phyloP scores from a whole-genome alignment of 2,888 invertebrate species.

The Acrobasis consociella region DNA sequence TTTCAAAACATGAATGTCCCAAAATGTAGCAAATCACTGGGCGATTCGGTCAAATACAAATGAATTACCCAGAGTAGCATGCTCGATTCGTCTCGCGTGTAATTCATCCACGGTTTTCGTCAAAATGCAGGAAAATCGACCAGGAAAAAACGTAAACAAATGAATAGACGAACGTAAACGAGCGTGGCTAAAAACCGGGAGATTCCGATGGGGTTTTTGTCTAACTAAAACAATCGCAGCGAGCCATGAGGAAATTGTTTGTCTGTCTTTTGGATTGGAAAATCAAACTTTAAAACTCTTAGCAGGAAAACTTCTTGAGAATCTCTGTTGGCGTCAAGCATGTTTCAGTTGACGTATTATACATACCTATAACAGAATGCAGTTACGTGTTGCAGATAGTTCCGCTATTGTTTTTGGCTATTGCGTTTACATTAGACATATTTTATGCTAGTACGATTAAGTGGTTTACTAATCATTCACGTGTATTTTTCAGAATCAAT shows the following conservation, averaged over 20 bases:
- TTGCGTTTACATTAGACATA: too few species aligned
- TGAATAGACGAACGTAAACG: slow-evolving; percentile 46
- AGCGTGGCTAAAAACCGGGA: slow-evolving; percentile 54
- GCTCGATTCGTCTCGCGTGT: not conserved
- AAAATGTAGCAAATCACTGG: too few species aligned
- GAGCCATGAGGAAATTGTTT: slow-evolving; percentile 43
- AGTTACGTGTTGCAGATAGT: too few species aligned
- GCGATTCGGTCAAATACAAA: slow-evolving; percentile 8
- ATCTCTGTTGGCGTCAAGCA: too few species aligned
- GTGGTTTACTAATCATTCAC: too few species aligned
- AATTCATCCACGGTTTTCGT: slow-evolving; percentile 2
- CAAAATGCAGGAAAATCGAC: slow-evolving; percentile 23
- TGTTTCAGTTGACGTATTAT: too few species aligned
- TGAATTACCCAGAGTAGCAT: slow-evolving; percentile 31
- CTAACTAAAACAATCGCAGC: slow-evolving; percentile 37
- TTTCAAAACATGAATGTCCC: too few species aligned
- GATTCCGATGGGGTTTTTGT: slow-evolving; percentile 64
- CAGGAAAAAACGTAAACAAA: slow-evolving; percentile 65
- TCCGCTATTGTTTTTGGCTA: too few species aligned
- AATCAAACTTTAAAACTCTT: not conserved
- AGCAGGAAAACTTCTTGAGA: not conserved
- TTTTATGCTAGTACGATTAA: too few species aligned
- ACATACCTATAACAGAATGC: too few species aligned
- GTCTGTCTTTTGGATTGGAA: slow-evolving; percentile 1
- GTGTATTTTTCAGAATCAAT: too few species aligned